These are phyloP conservation scores for Eugnorisma glareosa DNA, from an alignment of 2,888 invertebrate genomes.

Conservation along the genomic window DNA sequence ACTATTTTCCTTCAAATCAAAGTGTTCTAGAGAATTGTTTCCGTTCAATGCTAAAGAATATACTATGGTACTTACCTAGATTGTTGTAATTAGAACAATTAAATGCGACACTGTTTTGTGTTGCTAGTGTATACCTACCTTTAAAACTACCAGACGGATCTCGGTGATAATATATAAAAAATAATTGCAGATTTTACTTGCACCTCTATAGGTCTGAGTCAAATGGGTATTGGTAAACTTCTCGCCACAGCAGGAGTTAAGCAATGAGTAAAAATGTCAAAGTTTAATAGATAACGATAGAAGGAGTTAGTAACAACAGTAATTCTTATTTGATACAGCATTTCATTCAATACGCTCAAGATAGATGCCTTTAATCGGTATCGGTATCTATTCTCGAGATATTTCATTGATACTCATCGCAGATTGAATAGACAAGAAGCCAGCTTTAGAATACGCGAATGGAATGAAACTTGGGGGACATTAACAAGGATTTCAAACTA, in stretches of 20 bases:
- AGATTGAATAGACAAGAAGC: slow-evolving; percentile 58
- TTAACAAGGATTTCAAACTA: slow-evolving; percentile 12
- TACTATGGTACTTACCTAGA: not conserved
- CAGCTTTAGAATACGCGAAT: slow-evolving; percentile 28
- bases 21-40: slow-evolving; percentile 17
- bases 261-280: slow-evolving; percentile 66
- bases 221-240: slow-evolving; percentile 4
- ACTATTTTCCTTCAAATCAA: slow-evolving; percentile 48
- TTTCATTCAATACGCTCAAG: slow-evolving; percentile 55
- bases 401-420: slow-evolving; percentile 61
- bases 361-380: slow-evolving; percentile 55
- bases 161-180: slow-evolving; percentile 14
- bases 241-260: slow-evolving; percentile 9
- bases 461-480: slow-evolving; percentile 33
- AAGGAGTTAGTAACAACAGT: slow-evolving; percentile 44
- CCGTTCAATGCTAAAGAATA: not conserved
- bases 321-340: slow-evolving; percentile 58
- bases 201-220: not conserved
- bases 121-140: slow-evolving; percentile 3
- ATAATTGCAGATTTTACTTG: slow-evolving; percentile 3
- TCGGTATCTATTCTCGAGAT: slow-evolving; percentile 58
- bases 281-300: slow-evolving; percentile 62
- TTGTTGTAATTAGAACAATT: not conserved
- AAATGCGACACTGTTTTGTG: slow-evolving; percentile 7
- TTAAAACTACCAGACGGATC: not conserved